These are phyloP conservation scores for Eublepharis macularius DNA, from an alignment of 2,113 vertebrate genomes.

Conservation along the genomic window DNA sequence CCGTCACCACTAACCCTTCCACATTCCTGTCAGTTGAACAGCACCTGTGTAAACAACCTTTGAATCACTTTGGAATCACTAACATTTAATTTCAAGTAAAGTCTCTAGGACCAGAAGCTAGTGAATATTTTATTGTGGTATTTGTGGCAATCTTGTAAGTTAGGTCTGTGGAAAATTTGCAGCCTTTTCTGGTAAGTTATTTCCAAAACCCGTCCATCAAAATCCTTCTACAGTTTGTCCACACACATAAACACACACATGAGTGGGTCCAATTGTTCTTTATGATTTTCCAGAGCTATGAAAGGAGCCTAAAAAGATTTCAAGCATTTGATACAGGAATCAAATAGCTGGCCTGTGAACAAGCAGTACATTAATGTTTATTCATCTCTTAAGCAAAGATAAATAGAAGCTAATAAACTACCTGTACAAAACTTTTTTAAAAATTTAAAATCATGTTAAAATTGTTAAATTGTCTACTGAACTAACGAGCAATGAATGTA, in stretches of 20 bases:
- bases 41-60: neutral
- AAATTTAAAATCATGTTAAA: neutral
- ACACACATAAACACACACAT: neutral
- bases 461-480: no score
- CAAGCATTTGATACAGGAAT: neutral
- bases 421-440: neutral
- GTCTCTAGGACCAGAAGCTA: no score
- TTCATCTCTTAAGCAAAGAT: neutral
- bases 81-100: neutral
- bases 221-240: neutral
- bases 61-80: neutral
- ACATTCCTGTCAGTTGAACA: neutral
- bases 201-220: neutral
- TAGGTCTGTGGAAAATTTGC: neutral
- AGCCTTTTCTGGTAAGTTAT: neutral
- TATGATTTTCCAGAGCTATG: neutral
- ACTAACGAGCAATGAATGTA: neutral
- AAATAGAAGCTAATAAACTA: neutral
- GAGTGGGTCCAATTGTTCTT: neutral
- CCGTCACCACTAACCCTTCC: neutral
- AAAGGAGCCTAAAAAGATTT: neutral
- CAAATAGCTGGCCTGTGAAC: neutral
- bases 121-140: no score
- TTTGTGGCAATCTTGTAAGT: neutral
- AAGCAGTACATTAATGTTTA: neutral